Evolutionary conservation across 1,140 invertebrate genomes (phyloP).

Genomic region (Euura lappo): DNA sequence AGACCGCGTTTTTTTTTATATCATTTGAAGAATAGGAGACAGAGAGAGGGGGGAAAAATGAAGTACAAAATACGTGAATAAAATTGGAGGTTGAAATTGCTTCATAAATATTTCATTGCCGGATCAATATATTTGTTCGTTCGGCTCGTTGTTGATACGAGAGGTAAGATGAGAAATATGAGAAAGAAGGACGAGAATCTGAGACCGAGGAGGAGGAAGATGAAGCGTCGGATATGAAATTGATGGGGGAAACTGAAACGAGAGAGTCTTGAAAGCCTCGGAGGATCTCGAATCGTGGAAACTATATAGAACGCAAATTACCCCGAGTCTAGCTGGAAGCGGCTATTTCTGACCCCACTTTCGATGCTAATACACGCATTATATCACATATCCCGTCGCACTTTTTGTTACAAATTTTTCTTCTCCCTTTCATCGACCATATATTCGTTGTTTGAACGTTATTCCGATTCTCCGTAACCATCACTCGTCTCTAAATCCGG

Average conservation of each 20-base stretch:
- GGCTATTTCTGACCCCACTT: too few relatives aligned
- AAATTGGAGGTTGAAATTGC: neutral
- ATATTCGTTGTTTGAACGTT: too few relatives aligned
- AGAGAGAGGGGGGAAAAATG: too few relatives aligned
- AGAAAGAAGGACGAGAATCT: neutral
- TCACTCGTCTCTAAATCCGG: too few relatives aligned
- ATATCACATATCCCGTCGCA: too few relatives aligned
- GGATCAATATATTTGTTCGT: neutral
- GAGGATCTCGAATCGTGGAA: too few relatives aligned
- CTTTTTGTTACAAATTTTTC: too few relatives aligned
- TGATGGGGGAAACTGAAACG: neutral
- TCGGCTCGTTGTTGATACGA: neutral
- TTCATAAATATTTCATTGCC: conserved; percentile 4
- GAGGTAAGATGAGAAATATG: neutral
- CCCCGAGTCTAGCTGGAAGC: neutral
- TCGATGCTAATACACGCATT: too few relatives aligned
- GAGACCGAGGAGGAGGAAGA: neutral
- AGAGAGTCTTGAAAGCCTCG: neutral
- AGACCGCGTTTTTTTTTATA: neutral
- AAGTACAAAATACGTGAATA: too few relatives aligned
- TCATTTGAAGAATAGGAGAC: neutral
- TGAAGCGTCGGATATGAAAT: neutral
- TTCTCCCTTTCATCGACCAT: too few relatives aligned
- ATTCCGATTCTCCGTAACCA: too few relatives aligned
- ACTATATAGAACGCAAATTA: neutral